Evolutionary conservation across 2,797 vertebrate species (phyloP).

Genomic region (Arremon brunneinucha): DNA sequence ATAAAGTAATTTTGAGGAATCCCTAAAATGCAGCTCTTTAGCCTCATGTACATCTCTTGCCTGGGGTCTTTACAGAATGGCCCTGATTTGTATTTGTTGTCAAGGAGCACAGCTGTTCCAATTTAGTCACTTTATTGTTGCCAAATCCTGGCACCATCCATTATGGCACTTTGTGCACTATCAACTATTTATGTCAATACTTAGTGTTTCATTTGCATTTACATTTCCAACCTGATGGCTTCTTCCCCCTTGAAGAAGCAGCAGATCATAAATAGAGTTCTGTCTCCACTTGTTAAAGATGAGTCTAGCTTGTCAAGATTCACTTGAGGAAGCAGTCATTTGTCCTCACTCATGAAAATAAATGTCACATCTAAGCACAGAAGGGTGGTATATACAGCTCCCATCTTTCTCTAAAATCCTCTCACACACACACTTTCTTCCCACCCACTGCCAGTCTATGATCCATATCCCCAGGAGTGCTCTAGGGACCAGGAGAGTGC

Average conservation of each 20-base stretch:
- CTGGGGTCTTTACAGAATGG: neutral
- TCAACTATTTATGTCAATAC: constrained; percentile 65
- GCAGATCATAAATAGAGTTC: constrained; percentile 63
- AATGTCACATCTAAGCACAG: constrained; percentile 55
- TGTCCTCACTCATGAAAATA: constrained; percentile 64
- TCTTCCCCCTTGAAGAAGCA: constrained; percentile 40
- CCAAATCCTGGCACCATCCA: constrained; percentile 45
- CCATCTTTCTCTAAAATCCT: constrained; percentile 28
- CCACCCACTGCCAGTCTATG: neutral
- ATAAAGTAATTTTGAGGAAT: neutral
- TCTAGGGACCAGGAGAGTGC: neutral
- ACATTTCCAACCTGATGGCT: constrained; percentile 51
- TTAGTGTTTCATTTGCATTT: constrained; percentile 55
- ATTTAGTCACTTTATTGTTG: constrained; percentile 19
- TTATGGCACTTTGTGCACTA: constrained; percentile 42
- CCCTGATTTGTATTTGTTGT: constrained; percentile 19
- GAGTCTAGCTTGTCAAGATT: constrained; percentile 65
- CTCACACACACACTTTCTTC: neutral
- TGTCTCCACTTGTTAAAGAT: constrained; percentile 60
- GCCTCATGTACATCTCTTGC: neutral
- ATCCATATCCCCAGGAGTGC: neutral
- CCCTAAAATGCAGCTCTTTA: neutral
- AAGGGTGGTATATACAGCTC: constrained; percentile 41
- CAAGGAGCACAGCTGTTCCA: constrained; percentile 35
- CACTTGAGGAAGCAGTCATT: constrained; percentile 62